Evolutionary conservation across 2,797 vertebrate species (phyloP).

Genomic region (Phoxinus dragarum): DNA sequence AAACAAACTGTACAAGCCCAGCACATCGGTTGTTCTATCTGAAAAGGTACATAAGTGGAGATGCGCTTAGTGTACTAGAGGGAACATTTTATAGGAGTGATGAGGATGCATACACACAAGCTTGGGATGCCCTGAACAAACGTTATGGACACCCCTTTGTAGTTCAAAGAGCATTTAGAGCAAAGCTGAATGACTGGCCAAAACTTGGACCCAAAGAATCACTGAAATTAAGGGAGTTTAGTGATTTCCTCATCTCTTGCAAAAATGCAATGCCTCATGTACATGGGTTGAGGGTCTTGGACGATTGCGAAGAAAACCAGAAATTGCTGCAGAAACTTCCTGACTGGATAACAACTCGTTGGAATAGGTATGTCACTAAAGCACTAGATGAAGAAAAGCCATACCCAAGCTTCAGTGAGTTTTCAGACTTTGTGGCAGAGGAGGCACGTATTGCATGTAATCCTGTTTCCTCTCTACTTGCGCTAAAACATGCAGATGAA

Average conservation of each 20-base stretch:
- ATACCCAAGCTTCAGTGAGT: too few relatives aligned
- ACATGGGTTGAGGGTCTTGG: too few relatives aligned
- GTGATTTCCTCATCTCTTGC: conserved; percentile 50
- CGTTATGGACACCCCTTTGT: conserved; percentile 51
- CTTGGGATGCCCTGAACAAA: conserved; percentile 50
- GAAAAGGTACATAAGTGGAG: conserved; percentile 47
- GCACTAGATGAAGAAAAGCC: too few relatives aligned
- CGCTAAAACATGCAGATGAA: conserved; percentile 26
- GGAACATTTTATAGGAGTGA: conserved; percentile 52
- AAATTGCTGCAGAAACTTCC: too few relatives aligned
- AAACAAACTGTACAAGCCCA: conserved; percentile 46
- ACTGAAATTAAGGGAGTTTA: conserved; percentile 52
- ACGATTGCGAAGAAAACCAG: too few relatives aligned
- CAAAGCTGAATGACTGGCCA: conserved; percentile 47
- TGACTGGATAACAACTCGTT: too few relatives aligned
- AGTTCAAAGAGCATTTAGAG: conserved; percentile 49
- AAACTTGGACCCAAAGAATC: conserved; percentile 44
- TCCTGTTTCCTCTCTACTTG: conserved; percentile 47
- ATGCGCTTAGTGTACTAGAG: conserved; percentile 49
- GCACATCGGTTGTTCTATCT: conserved; percentile 48
- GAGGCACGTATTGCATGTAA: too few relatives aligned
- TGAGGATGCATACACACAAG: conserved; percentile 48
- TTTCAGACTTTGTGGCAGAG: too few relatives aligned
- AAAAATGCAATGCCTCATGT: conserved; percentile 51
- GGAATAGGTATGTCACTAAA: too few relatives aligned